phyloP scores from a whole-genome alignment of 2,888 invertebrate species.

The Polydrusus cervinus region DNA sequence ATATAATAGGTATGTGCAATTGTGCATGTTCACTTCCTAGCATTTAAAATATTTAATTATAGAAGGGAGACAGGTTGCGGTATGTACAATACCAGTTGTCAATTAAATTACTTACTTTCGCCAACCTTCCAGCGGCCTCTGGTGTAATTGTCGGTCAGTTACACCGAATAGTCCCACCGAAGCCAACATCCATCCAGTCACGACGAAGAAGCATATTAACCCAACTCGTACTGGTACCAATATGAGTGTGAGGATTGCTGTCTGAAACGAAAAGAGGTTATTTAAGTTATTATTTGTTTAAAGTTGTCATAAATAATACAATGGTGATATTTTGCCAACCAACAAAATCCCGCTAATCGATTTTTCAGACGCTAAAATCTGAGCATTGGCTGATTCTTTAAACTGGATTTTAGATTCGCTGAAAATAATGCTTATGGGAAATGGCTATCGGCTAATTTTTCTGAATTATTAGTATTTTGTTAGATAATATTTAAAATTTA shows the following conservation, averaged over 20 bases:
- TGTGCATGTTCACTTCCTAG: not conserved
- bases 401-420: no score
- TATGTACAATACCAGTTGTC: not conserved
- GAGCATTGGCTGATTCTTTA: no score
- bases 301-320: not conserved
- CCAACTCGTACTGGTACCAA: constrained; percentile 88
- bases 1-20: no score
- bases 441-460: no score
- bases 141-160: constrained; percentile 84
- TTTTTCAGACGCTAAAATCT: no score
- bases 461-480: no score
- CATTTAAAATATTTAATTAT: not conserved
- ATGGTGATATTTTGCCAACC: no score
- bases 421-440: no score
- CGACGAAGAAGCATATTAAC: constrained; percentile 80
- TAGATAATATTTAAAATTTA: no score
- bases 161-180: constrained; percentile 88
- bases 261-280: constrained; percentile 81
- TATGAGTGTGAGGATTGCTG: constrained; percentile 88
- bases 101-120: constrained; percentile 82
- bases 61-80: not conserved
- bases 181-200: constrained; percentile 89
- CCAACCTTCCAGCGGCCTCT: constrained; percentile 90
- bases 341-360: no score
- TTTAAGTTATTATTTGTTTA: not conserved